Evolutionary conservation across 2,113 vertebrate genomes (phyloP).

Genomic region (Sisor rabdophorus): DNA sequence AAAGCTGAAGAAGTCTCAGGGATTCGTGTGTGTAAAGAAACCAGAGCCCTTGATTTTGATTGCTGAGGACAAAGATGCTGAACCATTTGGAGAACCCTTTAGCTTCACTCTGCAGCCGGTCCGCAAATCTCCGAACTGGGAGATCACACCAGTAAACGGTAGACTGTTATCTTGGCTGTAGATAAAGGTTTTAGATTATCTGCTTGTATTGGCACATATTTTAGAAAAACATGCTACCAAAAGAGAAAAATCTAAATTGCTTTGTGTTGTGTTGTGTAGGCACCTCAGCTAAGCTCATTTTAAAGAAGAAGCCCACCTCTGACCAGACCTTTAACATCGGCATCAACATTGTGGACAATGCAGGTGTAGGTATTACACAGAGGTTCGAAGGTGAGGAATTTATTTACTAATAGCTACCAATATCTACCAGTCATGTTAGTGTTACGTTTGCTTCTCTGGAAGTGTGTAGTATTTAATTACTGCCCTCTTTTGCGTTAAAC

Average conservation of each 20-base stretch:
- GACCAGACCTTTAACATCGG: slow-evolving; percentile 59
- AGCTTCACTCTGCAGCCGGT: slow-evolving; percentile 54
- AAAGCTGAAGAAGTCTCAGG: slow-evolving; percentile 47
- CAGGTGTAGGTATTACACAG: slow-evolving; percentile 62
- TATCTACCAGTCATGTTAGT: background rate
- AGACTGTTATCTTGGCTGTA: background rate
- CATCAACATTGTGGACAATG: slow-evolving; percentile 64
- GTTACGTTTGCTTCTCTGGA: background rate
- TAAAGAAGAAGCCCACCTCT: slow-evolving; percentile 58
- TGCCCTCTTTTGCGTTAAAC: background rate
- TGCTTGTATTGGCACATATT: background rate
- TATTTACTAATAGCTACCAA: background rate
- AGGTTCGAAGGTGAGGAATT: slow-evolving; percentile 59
- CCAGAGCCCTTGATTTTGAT: slow-evolving; percentile 56
- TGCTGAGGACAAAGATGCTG: slow-evolving; percentile 60
- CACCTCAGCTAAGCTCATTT: slow-evolving; percentile 55
- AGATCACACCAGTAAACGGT: slow-evolving; percentile 61
- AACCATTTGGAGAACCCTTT: slow-evolving; percentile 66
- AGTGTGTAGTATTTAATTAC: background rate
- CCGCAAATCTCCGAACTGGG: slow-evolving; percentile 67
- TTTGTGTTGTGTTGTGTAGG: slow-evolving; percentile 51
- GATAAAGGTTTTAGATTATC: background rate
- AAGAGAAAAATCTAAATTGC: background rate
- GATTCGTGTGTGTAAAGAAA: slow-evolving; percentile 64
- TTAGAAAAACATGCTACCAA: background rate